Base-by-base conservation (phyloP, 2,888 invertebrate genomes). In the Loripinus fragilis region DNA sequence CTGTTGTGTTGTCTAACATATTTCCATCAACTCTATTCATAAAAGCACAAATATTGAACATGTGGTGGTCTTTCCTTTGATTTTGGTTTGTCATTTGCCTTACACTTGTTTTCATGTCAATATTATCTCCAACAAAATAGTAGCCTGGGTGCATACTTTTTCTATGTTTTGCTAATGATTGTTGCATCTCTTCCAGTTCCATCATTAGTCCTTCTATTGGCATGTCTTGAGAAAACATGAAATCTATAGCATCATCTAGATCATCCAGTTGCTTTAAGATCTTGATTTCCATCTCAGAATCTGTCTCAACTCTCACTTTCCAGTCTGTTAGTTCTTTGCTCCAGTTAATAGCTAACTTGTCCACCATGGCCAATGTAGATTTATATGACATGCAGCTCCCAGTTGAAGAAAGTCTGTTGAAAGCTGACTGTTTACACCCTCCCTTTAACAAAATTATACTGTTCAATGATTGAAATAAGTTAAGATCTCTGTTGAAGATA, bases 71-170 rank as follows among this genome's bases (percentile, higher is more conserved):
- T 41, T 75, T 75, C 8, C 33, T 45, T 66, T 81, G 81, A 48
- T 70, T 78, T 10, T n/a, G 42, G 20, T 41, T n/a, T 20, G 80
- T 71, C 80, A 80, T 80, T 2, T 77, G 67, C 23, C 80, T 28
- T 1, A 80, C 80, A 42, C 65, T 55, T 12, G 74, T 81, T 41
- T 42, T 48, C 65, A 81, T 68, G 28, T 81, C 78, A 5, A 81
- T 78, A 73, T 81, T 81, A 55, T 78, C 78, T 0, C 81, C 81
- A 7, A 81, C 81, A 78, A 81, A 81, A 38, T 81, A 78, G 41
- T 66, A 81, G 10, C 78, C 78, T 20, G 73, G 76, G 52, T 74
- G 76, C 74, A 80, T 76, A 8, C 0, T 65, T 23, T 64, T 55
- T 41, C 79, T 71, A 30, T 76, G 75, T 25, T 42, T 20, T 35